Evolutionary conservation across 2,113 vertebrate genomes (phyloP), one percentile per base, ranked within the genome.

Genomic region (Halichoeres trimaculatus): DNA sequence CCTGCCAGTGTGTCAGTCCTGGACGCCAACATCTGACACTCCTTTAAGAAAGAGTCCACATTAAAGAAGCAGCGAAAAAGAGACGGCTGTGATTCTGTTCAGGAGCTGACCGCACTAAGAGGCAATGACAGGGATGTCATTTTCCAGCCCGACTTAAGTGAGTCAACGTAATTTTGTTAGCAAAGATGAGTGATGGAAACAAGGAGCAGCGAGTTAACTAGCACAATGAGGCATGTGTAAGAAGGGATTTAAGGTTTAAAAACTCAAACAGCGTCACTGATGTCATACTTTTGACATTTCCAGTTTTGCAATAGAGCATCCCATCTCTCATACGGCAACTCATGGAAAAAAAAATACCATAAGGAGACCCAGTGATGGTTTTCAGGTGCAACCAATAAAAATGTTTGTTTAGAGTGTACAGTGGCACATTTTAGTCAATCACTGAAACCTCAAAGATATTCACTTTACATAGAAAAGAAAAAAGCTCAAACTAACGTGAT

Each of bases 131-230:
- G 23, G 56, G 58, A 57, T 80, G 83, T 84, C 76, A 76, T 84
- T 84, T 83, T 84, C 55, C 70, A 48, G 66, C 67, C 52, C 45
- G 73, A 65, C 56, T 75, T 64, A 65, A 72, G 81, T 80, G 70
- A 84, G 35, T 84, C 75, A 80, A 76, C 54, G 24, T 59, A 78
- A 74, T 63, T 76, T 72, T 64, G 66, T 85, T 71, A 62, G 58
- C 16, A 19, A 19, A 45, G 43, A 45, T 14, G 17, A 45, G 43
- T 45, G 43, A 45, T 45, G 43, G 43, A 45, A 45, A 45, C 43
- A 17, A 45, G 43, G 17, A 19, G 43, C 11, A 19, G 17, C 66
- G 56, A 24, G 36, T 57, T 50, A 8, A 65, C 35, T 1, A 30
- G 9, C n/a, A 30, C 56, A 76, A 68, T 45, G 43, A 16, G 36